Conservation (phyloP, 2,113 vertebrate species). For the Zeus faber region DNA sequence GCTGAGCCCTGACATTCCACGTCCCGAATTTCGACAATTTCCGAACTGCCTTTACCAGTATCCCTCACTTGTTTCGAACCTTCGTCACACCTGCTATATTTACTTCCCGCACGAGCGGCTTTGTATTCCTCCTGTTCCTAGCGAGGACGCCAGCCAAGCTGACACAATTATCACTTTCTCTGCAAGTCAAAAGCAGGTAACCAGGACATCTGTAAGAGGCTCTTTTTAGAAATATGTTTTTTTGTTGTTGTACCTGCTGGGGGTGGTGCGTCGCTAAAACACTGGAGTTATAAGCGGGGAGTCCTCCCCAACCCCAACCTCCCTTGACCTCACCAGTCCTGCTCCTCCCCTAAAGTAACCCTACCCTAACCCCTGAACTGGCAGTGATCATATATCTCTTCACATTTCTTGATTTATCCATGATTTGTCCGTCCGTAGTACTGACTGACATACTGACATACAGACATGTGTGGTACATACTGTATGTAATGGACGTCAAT, state of each 20-base stretch:
- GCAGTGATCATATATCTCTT: too few species aligned
- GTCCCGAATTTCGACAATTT: too few species aligned
- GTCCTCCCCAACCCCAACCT: too few species aligned
- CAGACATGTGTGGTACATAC: too few species aligned
- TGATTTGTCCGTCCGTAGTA: too few species aligned
- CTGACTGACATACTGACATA: too few species aligned
- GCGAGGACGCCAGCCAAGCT: conserved; percentile 19
- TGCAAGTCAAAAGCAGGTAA: conserved; percentile 12
- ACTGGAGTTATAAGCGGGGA: not conserved
- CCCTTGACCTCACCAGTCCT: not conserved
- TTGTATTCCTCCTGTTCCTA: conserved; percentile 22
- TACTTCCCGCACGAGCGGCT: conserved; percentile 15
- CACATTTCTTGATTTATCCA: too few species aligned
- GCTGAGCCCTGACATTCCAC: conserved; percentile 18
- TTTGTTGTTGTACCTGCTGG: too few species aligned
- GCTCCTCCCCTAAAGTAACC: too few species aligned
- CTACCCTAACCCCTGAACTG: too few species aligned
- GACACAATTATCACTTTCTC: conserved; percentile 27
- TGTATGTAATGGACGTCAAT: too few species aligned
- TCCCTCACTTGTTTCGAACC: not conserved
- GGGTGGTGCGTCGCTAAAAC: not conserved
- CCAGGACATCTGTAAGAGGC: conserved; percentile 29
- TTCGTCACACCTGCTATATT: conserved; percentile 5
- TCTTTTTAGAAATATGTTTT: conserved; percentile 8
- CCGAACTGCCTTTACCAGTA: too few species aligned